These are phyloP conservation scores for Petrosia ficiformis DNA, from an alignment of 37 sponge, comb jelly and placozoan genomes.

Conservation along the genomic window DNA sequence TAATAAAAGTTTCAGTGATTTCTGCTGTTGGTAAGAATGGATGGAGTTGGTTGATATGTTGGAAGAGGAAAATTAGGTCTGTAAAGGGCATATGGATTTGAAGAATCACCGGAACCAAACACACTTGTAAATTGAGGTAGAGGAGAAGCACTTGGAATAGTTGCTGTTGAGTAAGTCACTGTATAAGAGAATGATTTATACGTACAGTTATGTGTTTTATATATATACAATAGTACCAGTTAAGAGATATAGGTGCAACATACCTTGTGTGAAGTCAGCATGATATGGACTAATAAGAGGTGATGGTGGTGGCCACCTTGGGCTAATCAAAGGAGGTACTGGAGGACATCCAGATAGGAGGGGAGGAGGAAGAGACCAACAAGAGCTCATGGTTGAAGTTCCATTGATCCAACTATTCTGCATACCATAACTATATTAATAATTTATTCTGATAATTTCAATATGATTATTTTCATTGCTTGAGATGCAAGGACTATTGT, in stretches of 20 bases:
- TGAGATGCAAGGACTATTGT: no score
- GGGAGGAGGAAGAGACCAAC: not conserved
- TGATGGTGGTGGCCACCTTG: conserved; percentile 32
- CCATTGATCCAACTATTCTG: no score
- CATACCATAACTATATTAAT: no score
- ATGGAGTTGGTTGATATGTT: not conserved
- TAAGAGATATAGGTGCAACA: not conserved
- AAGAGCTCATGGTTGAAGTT: no score
- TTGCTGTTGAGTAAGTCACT: not conserved
- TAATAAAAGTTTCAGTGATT: no score
- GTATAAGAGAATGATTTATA: not conserved
- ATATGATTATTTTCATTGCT: no score
- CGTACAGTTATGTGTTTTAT: not conserved
- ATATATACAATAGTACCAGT: not conserved
- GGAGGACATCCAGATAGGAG: not conserved
- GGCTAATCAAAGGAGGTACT: conserved; percentile 21
- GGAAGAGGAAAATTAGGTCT: not conserved
- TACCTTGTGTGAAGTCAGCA: conserved; percentile 7
- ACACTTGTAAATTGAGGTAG: conserved; percentile 64
- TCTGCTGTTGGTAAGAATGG: not conserved
- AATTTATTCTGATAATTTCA: no score
- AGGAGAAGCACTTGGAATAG: conserved; percentile 32
- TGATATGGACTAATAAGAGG: conserved; percentile 46
- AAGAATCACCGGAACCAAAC: conserved; percentile 28
- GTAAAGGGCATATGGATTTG: not conserved